Evolutionary conservation across 1,140 invertebrate species (phyloP), one percentile per base, ranked within the genome.

Genomic region (Drosophila athabasca): DNA sequence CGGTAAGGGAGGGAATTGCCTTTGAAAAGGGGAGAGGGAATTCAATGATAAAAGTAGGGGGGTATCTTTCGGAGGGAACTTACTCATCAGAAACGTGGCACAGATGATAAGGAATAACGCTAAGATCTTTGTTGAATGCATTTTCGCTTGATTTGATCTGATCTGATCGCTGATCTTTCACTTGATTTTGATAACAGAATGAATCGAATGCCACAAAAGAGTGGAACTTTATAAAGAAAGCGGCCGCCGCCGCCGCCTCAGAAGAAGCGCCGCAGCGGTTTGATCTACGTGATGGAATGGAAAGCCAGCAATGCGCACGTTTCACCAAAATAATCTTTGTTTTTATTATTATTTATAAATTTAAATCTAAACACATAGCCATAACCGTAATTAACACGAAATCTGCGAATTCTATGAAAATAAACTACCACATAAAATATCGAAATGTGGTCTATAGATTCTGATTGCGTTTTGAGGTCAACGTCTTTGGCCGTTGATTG

Each of bases 281-380:
- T 9, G 48, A 67, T 67, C 50, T 87, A 87, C 82, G 82, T 87
- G 82, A 75, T 75, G 72, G 59, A 76, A 79, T 75, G 72, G 66
- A 64, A 87, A 87, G 74, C 31, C 68, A 57, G 50, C 49, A 31
- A 62, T 62, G 49, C 53, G 70, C 82, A 87, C 82, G 83, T 87
- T 79, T 62, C 57, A 66, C 59, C 66, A 55, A 78, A 71, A 39
- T 66, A 68, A 51, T 70, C 69, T 62, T 44, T 79, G 67, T 68
- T 62, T 70, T 64, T 76, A 55, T 61, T 76, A 55, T 61, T 51
- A 58, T 29, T 65, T 51, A 44, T 62, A 58, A 31, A 58, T 51
- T 52, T 72, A 74, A 51, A 68, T 59, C 24, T 73, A 31, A 31
- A 31, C 31, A 75, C 69, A 62, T 76, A 76, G 73, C 73, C 73